Conservation (phyloP, 2,797 vertebrate genomes). For the Cottoperca gobio region DNA sequence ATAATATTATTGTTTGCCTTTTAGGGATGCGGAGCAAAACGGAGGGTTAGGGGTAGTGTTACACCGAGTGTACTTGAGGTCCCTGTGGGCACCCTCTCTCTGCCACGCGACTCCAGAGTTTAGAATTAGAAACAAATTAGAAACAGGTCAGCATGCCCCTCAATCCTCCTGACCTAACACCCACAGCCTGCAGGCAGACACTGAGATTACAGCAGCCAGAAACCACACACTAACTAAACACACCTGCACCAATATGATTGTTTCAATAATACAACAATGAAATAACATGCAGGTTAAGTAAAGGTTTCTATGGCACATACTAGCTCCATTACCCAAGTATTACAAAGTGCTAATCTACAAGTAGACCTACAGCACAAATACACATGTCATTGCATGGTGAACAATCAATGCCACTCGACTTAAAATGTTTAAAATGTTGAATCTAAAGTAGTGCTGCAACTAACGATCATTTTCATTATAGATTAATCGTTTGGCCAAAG, state of each 20-base stretch:
- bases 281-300: conserved; percentile 15
- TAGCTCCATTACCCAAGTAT: background rate
- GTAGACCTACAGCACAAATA: background rate
- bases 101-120: conserved; percentile 68
- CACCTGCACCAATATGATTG: conserved; percentile 55
- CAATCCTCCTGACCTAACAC: conserved; percentile 28
- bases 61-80: conserved; percentile 37
- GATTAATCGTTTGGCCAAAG: too few relatives aligned
- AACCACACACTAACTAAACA: conserved; percentile 63
- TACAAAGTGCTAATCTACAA: background rate
- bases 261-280: conserved; percentile 23
- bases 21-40: conserved; percentile 44
- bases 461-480: too few relatives aligned
- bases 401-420: background rate
- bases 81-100: conserved; percentile 54
- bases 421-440: background rate
- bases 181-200: conserved; percentile 46
- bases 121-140: conserved; percentile 71
- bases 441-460: background rate
- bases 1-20: conserved; percentile 75
- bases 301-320: background rate
- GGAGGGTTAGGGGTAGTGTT: conserved; percentile 48
- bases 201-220: conserved; percentile 56
- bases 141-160: conserved; percentile 52
- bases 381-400: background rate